Evolutionary conservation across 2,113 vertebrate genomes (phyloP).

Genomic region (Pantherophis guttatus): DNA sequence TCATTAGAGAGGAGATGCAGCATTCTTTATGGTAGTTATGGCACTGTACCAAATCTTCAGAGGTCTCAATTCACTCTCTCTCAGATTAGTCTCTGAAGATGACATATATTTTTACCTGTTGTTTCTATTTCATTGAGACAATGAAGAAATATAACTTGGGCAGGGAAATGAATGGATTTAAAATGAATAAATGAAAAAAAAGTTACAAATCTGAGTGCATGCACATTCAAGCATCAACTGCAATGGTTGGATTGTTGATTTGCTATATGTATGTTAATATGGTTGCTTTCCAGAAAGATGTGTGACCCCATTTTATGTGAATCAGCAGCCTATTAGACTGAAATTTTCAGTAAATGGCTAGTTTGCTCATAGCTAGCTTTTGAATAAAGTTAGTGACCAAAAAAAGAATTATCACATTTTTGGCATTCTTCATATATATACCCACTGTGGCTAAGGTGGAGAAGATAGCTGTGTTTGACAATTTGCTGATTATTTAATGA

Average conservation of each 20-base stretch:
- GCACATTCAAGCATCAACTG: slow-evolving; percentile 20
- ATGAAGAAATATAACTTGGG: slow-evolving; percentile 24
- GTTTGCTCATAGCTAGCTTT: slow-evolving; percentile 26
- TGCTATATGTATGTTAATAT: slow-evolving; percentile 1
- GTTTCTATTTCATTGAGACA: neutral
- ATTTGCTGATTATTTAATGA: slow-evolving; percentile 48
- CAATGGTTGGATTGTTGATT: slow-evolving; percentile 43
- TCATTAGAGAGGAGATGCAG: neutral
- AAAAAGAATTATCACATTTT: slow-evolving; percentile 45
- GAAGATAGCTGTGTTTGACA: slow-evolving; percentile 32
- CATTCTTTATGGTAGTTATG: neutral
- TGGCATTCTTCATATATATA: slow-evolving; percentile 28
- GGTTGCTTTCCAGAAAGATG: slow-evolving; percentile 36
- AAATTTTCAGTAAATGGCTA: slow-evolving; percentile 47
- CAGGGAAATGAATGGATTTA: neutral
- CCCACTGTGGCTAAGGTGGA: slow-evolving; percentile 42
- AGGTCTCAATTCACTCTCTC: neutral
- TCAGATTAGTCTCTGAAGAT: slow-evolving; percentile 14
- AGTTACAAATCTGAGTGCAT: slow-evolving; percentile 36
- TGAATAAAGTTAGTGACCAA: slow-evolving; percentile 40
- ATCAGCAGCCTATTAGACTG: slow-evolving; percentile 34
- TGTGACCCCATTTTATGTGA: slow-evolving; percentile 54
- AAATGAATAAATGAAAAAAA: slow-evolving; percentile 6
- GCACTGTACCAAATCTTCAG: neutral
- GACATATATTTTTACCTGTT: neutral